Percentiles rank a stretch among this genome's conserved stretches.
Evolutionary conservation across 2,888 invertebrate species (phyloP).

Genomic region (Elmis aenea): DNA sequence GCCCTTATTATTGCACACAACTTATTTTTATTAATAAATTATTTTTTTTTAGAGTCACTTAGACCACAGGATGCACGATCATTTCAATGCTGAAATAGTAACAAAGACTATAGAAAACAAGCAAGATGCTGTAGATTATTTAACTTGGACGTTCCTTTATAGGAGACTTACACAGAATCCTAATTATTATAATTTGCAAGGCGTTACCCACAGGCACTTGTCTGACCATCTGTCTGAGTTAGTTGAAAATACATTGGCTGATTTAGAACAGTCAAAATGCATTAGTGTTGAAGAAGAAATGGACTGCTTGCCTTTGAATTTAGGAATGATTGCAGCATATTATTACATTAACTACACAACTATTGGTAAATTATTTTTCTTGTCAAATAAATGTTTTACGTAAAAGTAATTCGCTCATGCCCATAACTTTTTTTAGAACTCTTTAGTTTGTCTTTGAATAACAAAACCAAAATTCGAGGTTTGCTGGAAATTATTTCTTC

Average conservation of each 20-base stretch:
- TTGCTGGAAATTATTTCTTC: slow-evolving; percentile 96
- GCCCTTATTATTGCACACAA: too few species aligned
- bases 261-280: slow-evolving; percentile 94
- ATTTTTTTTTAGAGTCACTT: slow-evolving; percentile 71
- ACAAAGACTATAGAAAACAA: slow-evolving; percentile 99
- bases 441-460: slow-evolving; percentile 94
- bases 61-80: slow-evolving; percentile 97
- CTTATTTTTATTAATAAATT: too few species aligned
- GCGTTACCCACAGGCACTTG: slow-evolving; percentile 92
- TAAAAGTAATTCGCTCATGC: background rate
- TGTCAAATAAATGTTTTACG: background rate
- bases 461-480: slow-evolving; percentile 95
- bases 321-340: slow-evolving; percentile 99
- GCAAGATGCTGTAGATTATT: slow-evolving; percentile 98
- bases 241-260: slow-evolving; percentile 91
- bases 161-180: slow-evolving; percentile 97
- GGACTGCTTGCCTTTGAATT: slow-evolving; percentile 92
- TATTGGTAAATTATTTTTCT: slow-evolving; percentile 61
- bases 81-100: slow-evolving; percentile 99
- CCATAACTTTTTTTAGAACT: slow-evolving; percentile 63
- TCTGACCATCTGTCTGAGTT: slow-evolving; percentile 98
- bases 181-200: slow-evolving; percentile 98
- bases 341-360: slow-evolving; percentile 99
- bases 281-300: slow-evolving; percentile 97
- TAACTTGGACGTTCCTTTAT: slow-evolving; percentile 99